A percentile compares a stretch with the other conserved stretches of the same genome.
These are phyloP conservation scores for Rotaria magnacalcarata DNA, from an alignment of 2,888 invertebrate species.

Conservation along the genomic window DNA sequence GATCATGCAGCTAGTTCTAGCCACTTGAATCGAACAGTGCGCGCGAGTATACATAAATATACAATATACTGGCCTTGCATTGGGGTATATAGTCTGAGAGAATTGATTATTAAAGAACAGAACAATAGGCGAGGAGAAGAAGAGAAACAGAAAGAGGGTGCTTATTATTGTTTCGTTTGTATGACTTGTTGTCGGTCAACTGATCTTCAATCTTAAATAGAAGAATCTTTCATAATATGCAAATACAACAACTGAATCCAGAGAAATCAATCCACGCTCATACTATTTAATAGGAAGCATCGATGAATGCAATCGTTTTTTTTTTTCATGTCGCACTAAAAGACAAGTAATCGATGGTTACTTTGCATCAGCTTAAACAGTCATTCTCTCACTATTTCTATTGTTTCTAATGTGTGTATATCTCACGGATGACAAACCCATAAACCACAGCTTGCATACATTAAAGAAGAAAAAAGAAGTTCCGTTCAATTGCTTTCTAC, in stretches of 20 bases:
- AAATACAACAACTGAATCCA: neutral
- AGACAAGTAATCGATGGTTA: neutral
- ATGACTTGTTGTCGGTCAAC: neutral
- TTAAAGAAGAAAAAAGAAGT: neutral
- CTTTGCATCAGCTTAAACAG: conserved; percentile 4
- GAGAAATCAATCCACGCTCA: neutral
- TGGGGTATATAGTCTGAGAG: neutral
- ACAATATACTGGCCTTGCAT: neutral
- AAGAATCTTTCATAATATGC: neutral
- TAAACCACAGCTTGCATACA: neutral
- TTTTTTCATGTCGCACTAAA: neutral
- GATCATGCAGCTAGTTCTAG: neutral
- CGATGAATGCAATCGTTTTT: neutral
- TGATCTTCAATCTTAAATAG: neutral
- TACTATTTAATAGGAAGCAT: neutral
- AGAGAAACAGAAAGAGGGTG: neutral
- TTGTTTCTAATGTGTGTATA: neutral
- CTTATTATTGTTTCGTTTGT: neutral
- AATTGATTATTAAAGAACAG: neutral
- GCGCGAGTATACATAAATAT: neutral
- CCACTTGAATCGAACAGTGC: neutral
- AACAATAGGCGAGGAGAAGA: neutral
- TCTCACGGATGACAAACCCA: neutral
- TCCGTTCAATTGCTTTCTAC: neutral
- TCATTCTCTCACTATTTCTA: neutral